These are phyloP conservation scores for Yoshiicerus persimilis DNA, from an alignment of 1,140 invertebrate species.

Conservation along the genomic window DNA sequence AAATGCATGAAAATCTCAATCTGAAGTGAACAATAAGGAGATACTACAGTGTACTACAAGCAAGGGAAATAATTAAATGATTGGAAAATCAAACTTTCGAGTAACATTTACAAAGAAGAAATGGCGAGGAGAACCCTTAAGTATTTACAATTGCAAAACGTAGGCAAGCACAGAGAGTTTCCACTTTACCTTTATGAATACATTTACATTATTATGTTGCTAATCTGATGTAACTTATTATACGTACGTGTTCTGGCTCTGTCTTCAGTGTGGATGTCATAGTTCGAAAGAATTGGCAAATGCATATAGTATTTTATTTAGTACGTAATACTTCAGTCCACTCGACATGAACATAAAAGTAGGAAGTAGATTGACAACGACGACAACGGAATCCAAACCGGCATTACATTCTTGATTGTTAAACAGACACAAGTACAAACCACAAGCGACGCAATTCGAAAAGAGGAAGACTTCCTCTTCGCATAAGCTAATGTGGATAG, in stretches of 20 bases:
- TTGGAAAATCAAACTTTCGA: conserved; percentile 7
- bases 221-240: conserved; percentile 21
- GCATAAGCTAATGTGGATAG: neutral
- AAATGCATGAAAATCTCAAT: neutral
- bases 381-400: conserved; percentile 17
- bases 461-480: conserved; percentile 19
- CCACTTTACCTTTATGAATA: neutral
- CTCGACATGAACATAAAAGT: conserved; percentile 15
- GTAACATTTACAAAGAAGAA: neutral
- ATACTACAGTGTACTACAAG: neutral
- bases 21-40: neutral
- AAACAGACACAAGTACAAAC: neutral
- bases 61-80: neutral
- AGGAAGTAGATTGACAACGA: conserved; percentile 19
- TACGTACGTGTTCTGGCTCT: conserved; percentile 4
- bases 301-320: neutral
- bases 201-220: conserved; percentile 12
- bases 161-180: neutral
- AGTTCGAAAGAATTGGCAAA: neutral
- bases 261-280: neutral
- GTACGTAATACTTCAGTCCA: neutral
- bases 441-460: conserved; percentile 2
- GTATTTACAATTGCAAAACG: neutral
- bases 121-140: neutral
- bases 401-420: conserved; percentile 15